Conservation (phyloP, 2,888 invertebrate genomes). For the Ophioninae sp. region DNA sequence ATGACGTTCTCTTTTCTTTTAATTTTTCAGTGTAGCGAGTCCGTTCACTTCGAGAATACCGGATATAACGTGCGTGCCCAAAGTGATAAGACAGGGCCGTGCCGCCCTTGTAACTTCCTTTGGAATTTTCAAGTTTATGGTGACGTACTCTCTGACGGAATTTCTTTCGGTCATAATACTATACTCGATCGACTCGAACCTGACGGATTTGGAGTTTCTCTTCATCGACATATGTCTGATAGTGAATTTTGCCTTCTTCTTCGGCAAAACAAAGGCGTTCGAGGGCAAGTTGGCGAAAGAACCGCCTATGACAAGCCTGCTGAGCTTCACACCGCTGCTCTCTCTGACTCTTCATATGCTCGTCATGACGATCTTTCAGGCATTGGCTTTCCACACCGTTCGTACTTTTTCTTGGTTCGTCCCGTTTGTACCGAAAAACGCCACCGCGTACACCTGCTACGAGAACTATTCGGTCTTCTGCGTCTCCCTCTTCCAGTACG, state of each 20-base stretch:
- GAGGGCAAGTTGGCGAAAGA: slow-evolving; percentile 80
- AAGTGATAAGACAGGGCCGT: slow-evolving; percentile 91
- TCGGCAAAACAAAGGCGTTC: slow-evolving; percentile 84
- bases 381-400: slow-evolving; percentile 81
- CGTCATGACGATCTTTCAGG: slow-evolving; percentile 82
- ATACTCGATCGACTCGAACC: slow-evolving; percentile 85
- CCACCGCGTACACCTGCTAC: slow-evolving; percentile 81
- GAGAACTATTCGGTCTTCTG: slow-evolving; percentile 86
- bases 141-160: slow-evolving; percentile 94
- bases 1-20: not conserved
- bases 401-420: slow-evolving; percentile 83
- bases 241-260: slow-evolving; percentile 85
- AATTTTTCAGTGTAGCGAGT: slow-evolving; percentile 87
- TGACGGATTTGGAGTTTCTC: slow-evolving; percentile 85
- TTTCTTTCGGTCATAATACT: slow-evolving; percentile 91
- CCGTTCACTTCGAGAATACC: slow-evolving; percentile 93
- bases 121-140: slow-evolving; percentile 96
- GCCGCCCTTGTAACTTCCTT: slow-evolving; percentile 95
- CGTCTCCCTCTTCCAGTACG: slow-evolving; percentile 86
- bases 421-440: slow-evolving; percentile 80
- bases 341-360: slow-evolving; percentile 83
- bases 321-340: slow-evolving; percentile 82
- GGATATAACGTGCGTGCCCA: slow-evolving; percentile 91
- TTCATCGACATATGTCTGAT: slow-evolving; percentile 86
- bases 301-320: slow-evolving; percentile 83